Conservation (phyloP, 2,113 vertebrate species). For the Agapornis roseicollis region DNA sequence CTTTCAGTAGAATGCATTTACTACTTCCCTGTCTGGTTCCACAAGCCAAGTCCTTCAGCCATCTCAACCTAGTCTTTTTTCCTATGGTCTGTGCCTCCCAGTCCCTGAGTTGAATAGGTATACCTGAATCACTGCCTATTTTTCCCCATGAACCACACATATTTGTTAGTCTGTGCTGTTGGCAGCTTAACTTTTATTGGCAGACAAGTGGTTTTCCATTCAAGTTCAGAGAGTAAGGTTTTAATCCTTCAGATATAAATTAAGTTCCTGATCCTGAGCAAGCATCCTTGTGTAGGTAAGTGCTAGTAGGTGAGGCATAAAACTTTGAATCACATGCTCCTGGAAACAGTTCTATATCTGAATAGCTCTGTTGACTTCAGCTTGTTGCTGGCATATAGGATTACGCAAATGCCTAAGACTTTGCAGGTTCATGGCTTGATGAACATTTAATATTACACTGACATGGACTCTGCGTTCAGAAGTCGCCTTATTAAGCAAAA, state of each 20-base stretch:
- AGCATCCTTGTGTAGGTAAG: not conserved
- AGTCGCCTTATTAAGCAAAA: not conserved
- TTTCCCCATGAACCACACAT: not conserved
- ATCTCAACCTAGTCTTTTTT: not conserved
- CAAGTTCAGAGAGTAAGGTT: not conserved
- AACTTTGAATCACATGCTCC: not conserved
- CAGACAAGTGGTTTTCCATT: not conserved
- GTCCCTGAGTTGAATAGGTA: too few relatives aligned
- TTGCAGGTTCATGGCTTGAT: not conserved
- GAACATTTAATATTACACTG: not conserved
- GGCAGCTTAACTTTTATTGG: not conserved
- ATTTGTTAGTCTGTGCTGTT: not conserved
- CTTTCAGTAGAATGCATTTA: not conserved
- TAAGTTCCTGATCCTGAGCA: not conserved
- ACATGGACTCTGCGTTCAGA: not conserved
- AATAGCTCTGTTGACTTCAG: not conserved
- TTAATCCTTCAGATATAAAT: not conserved
- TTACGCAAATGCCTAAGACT: not conserved
- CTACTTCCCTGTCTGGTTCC: not conserved
- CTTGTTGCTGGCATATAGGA: not conserved
- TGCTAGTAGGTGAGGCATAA: not conserved
- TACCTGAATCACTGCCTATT: not conserved
- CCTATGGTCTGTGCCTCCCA: not conserved
- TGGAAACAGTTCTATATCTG: not conserved
- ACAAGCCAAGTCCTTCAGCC: not conserved